These are phyloP conservation scores for Ashinkailepas kermadecensis DNA, from an alignment of 2,888 invertebrate species.

Conservation along the genomic window DNA sequence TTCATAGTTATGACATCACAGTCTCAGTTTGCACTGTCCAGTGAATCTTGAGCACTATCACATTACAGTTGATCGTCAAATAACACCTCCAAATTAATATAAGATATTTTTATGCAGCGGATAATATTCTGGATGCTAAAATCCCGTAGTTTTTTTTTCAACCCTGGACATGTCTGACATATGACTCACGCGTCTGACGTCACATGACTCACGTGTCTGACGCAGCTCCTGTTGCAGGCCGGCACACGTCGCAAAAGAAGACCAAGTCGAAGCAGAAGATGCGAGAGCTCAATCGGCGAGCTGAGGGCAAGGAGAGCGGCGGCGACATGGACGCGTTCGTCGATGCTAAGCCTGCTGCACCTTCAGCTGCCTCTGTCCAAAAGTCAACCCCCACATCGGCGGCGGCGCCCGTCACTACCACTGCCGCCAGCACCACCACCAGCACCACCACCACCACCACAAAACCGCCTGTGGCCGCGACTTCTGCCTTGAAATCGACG, in stretches of 20 bases:
- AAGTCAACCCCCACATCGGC: background rate
- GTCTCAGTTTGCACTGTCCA: too few relatives aligned
- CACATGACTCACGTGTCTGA: too few relatives aligned
- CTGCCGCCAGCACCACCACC: background rate
- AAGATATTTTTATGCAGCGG: too few relatives aligned
- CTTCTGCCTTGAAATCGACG: background rate
- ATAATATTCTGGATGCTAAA: too few relatives aligned
- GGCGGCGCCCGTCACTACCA: background rate
- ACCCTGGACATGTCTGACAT: too few relatives aligned
- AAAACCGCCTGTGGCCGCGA: background rate
- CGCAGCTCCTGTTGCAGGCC: background rate
- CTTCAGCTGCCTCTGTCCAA: background rate
- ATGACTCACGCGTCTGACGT: too few relatives aligned
- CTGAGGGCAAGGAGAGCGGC: slow-evolving; percentile 7
- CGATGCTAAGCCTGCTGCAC: background rate
- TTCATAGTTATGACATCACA: too few relatives aligned
- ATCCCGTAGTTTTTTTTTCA: too few relatives aligned
- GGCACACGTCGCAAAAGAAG: background rate
- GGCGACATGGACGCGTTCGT: slow-evolving; percentile 22
- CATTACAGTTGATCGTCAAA: too few relatives aligned
- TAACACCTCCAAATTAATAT: too few relatives aligned
- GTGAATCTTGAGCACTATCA: too few relatives aligned
- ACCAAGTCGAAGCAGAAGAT: background rate
- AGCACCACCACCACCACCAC: background rate
- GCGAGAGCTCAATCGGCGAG: background rate